These are phyloP conservation scores for Dicranocentrus wangi DNA, from an alignment of 2,888 invertebrate species.

Conservation along the genomic window DNA sequence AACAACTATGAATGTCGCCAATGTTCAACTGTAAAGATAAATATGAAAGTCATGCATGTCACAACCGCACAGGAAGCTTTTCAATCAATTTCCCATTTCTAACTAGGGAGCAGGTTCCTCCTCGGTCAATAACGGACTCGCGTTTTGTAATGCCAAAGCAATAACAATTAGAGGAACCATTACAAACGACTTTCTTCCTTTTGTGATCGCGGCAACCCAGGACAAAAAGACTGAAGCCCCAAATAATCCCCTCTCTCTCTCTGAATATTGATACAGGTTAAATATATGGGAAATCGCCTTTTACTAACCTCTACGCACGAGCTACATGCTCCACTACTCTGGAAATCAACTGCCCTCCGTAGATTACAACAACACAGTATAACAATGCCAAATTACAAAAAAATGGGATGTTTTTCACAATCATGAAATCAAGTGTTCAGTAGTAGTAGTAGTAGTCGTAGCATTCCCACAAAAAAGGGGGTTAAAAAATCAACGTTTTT, in stretches of 20 bases:
- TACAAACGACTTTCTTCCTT: constrained; percentile 38
- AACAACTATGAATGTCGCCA: neutral
- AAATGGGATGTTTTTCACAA: neutral
- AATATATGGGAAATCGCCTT: constrained; percentile 13
- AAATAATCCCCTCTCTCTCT: constrained; percentile 10
- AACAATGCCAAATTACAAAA: neutral
- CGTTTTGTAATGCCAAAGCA: constrained; percentile 28
- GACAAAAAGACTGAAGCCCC: constrained; percentile 5
- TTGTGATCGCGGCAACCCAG: neutral
- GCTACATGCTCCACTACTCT: constrained; percentile 19
- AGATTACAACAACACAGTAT: too few species aligned
- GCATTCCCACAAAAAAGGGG: too few species aligned
- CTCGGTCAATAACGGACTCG: constrained; percentile 37
- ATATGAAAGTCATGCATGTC: constrained; percentile 60
- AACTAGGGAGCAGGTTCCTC: constrained; percentile 43
- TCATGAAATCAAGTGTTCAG: neutral
- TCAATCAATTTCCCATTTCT: constrained; percentile 44
- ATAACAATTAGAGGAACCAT: constrained; percentile 60
- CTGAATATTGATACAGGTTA: constrained; percentile 55
- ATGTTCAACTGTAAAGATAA: neutral
- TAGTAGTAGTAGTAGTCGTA: too few species aligned
- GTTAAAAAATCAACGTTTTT: neutral
- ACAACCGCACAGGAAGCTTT: constrained; percentile 57
- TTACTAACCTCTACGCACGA: constrained; percentile 42
- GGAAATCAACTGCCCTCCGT: too few species aligned